Conservation (phyloP, 2,113 vertebrate genomes). For the Syrmaticus mikado region DNA sequence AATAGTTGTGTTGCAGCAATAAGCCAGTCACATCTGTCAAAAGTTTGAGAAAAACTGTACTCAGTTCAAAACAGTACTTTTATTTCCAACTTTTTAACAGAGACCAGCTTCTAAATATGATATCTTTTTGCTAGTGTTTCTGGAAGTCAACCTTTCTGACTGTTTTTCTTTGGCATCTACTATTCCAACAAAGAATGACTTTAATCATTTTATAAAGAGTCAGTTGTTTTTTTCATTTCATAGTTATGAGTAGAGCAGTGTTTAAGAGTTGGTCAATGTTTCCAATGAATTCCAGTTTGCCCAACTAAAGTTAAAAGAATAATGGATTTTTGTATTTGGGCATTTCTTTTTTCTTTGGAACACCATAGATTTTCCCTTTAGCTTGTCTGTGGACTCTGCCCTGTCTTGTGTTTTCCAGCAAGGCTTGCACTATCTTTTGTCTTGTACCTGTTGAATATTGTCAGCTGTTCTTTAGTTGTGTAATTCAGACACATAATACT, state of each 20-base stretch:
- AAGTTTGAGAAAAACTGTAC: slow-evolving; percentile 12
- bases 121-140: slow-evolving; percentile 28
- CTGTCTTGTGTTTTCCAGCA: neutral
- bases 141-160: slow-evolving; percentile 54
- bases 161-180: slow-evolving; percentile 36
- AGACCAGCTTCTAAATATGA: slow-evolving; percentile 45
- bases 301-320: neutral
- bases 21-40: neutral
- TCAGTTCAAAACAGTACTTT: slow-evolving; percentile 41
- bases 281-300: neutral
- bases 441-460: neutral
- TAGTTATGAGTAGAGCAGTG: neutral
- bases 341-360: neutral
- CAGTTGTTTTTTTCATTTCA: slow-evolving; percentile 26
- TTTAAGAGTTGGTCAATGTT: neutral
- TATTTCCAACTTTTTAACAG: slow-evolving; percentile 57
- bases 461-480: neutral
- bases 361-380: neutral
- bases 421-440: neutral
- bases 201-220: slow-evolving; percentile 25
- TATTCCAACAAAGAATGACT: slow-evolving; percentile 8
- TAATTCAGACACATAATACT: neutral
- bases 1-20: slow-evolving; percentile 10
- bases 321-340: neutral
- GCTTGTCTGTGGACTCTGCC: neutral